These are phyloP conservation scores for Oreochromis mossambicus DNA, from an alignment of 2,797 vertebrate genomes.

Conservation along the genomic window DNA sequence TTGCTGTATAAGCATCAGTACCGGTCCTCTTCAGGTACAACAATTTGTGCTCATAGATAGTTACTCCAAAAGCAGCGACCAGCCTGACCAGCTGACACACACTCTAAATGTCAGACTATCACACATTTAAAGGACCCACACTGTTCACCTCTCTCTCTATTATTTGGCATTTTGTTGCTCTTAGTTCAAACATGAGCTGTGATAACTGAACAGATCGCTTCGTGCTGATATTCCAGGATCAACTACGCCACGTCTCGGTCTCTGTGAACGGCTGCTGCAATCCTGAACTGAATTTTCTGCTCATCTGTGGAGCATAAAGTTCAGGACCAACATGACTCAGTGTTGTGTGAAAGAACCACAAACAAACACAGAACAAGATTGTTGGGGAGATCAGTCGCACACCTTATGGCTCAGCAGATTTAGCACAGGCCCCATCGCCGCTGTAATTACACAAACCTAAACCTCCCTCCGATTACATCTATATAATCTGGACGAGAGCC, in stretches of 20 bases:
- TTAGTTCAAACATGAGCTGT: background rate
- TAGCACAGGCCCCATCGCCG: background rate
- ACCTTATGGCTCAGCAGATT: background rate
- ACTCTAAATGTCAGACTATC: background rate
- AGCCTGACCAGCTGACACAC: background rate
- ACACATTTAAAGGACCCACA: background rate
- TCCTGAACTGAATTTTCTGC: background rate
- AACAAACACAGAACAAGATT: background rate
- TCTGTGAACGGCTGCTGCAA: background rate
- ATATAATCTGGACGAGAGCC: background rate
- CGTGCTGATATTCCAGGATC: background rate
- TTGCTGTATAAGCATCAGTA: background rate
- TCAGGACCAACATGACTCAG: background rate
- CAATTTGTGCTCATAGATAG: background rate
- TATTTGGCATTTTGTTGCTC: background rate
- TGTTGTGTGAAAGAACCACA: background rate
- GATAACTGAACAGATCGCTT: background rate
- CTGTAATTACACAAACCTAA: background rate
- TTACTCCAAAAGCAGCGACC: fast-evolving
- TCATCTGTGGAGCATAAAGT: background rate
- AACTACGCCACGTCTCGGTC: background rate
- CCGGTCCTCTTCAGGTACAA: background rate
- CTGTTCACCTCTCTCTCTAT: fast-evolving
- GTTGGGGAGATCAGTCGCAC: background rate
- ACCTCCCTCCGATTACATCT: background rate